Percentiles rank a stretch among this genome's conserved stretches.
phyloP scores from a whole-genome alignment of 2,888 invertebrate species.

The Andrena trimmerana region DNA sequence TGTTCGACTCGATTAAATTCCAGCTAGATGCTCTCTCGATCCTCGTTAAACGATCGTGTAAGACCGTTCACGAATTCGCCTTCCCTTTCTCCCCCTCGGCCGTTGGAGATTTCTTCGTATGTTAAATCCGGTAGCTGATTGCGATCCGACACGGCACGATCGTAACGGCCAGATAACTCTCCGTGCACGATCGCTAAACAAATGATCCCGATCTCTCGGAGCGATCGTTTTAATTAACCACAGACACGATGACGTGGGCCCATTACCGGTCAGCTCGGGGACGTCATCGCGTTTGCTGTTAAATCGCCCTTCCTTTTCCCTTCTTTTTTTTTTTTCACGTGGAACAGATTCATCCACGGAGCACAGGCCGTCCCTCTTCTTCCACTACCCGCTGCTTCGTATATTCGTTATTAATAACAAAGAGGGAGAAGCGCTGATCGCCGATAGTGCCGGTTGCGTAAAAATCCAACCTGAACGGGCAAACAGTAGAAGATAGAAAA shows the following conservation, averaged over 20 bases:
- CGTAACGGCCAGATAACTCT: conserved; percentile 77
- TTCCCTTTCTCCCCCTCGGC: conserved; percentile 8
- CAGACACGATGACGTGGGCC: conserved; percentile 56
- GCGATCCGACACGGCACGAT: conserved; percentile 80
- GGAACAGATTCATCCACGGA: not conserved
- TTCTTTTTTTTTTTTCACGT: not conserved
- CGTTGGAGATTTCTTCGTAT: conserved; percentile 66
- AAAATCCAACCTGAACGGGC: too few species aligned
- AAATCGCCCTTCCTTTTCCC: conserved; percentile 55
- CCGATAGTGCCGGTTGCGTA: too few species aligned
- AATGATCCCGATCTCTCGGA: conserved; percentile 74
- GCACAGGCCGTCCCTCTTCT: not conserved
- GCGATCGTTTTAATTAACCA: conserved; percentile 76
- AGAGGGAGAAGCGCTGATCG: too few species aligned
- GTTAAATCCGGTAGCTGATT: conserved; percentile 81
- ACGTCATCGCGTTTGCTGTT: conserved; percentile 52
- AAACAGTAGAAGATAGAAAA: too few species aligned
- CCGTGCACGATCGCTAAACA: conserved; percentile 78
- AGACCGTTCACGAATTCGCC: conserved; percentile 20
- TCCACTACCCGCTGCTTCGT: not conserved
- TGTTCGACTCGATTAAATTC: not conserved
- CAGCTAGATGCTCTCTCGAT: not conserved
- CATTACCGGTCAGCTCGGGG: conserved; percentile 37
- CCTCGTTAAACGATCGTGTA: not conserved
- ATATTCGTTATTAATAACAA: too few species aligned